Base-by-base conservation (phyloP, 2,113 vertebrate species). In the Hypanus sabinus region DNA sequence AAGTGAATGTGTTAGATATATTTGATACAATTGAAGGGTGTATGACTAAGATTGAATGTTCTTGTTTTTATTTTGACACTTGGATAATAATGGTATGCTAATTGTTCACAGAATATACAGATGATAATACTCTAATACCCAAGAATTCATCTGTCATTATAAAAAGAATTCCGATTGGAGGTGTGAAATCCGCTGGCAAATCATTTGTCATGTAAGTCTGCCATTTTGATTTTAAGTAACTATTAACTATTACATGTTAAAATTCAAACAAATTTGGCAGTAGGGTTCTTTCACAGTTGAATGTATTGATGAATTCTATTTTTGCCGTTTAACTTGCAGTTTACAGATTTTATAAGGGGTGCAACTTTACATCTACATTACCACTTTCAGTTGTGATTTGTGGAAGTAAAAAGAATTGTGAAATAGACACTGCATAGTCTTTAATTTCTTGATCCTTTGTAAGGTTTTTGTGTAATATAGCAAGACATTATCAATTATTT, bases 91-190 rank as follows among this genome's bases (percentile, higher is more conserved):
- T 71, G 60, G 18, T 76, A 18, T 83, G 36, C n/a, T 87, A 68
- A 71, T 85, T 81, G 65, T 94, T 95, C 96, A 60, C 94, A 99
- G 99, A 99, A 94, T 99, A 99, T 96, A 98, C 97, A 0, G 98
- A 99, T 94, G 98, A 99, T 33, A 97, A 95, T 57, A 97, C 97
- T 65, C 96, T 97, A 94, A 98, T 99, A 95, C 97, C 98, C n/a
- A 99, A 98, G 97, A 99, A 99, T 94, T 99, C 98, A 4, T 99
- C 99, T 0, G 98, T 99, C 94, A 99, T 99, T 95, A 97, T 99
- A 94, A 97, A 98, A 96, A 98, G 99, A 95, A 98, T 99, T 95
- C 99, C 99, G n/a, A 97, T 98, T 95, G 97, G 97, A 94, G 98
- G 98, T 95, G 97, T 97, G 57, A 99, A 97, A 95, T 96, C 98